Evolutionary conservation across 2,113 vertebrate genomes (phyloP), one percentile per base, ranked within the genome.

Genomic region (Mastomys natalensis): DNA sequence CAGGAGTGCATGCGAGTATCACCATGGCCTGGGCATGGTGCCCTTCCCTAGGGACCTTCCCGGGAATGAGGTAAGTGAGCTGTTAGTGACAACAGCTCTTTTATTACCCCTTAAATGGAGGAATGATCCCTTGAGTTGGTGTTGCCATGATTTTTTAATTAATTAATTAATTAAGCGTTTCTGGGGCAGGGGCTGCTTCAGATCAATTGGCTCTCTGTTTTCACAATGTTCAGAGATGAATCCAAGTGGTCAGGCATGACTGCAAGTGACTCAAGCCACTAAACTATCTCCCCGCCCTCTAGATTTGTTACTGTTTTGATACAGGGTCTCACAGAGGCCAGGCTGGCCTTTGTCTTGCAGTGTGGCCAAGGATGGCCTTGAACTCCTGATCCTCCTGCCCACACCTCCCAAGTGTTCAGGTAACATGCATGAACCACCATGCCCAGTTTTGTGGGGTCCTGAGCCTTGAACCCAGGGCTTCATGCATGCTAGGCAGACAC

Each of bases 1-100:
- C 93, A 97, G 97, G 53, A 72, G 97, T 92, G 98, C 98, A 95
- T 98, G 98, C 82, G 98, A 98, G 15, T 98, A 98, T 68, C 98
- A 98, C 92, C 96, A 98, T 62, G 98, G 98, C 93, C 97, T 99
- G 89, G 98, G 98, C 37, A 96, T 98, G 12, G 97, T 97, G 51
- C 98, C 98, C 94, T 99, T 98, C 45, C 84, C 98, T 72, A 98
- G 97, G 87, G 98, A 99, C 92, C 97, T 99, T 60, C 96, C 98
- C 73, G 96, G 58, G 89, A 97, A 97, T 43, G 98, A 99, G 99
- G 99, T 99, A 98, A 99, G 99, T 98, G 95, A 58, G 68, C 51
- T 58, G 55, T 29, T 31, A 70, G 8, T 45, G 15, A 0, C 4
- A 16, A 19, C 37, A 10, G 37, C 2, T 11, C 37, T 3, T 29